A percentile compares a stretch with the other conserved stretches of the same genome.
Conservation (phyloP, 2,888 invertebrate genomes). For the Eristalinus aeneus region DNA sequence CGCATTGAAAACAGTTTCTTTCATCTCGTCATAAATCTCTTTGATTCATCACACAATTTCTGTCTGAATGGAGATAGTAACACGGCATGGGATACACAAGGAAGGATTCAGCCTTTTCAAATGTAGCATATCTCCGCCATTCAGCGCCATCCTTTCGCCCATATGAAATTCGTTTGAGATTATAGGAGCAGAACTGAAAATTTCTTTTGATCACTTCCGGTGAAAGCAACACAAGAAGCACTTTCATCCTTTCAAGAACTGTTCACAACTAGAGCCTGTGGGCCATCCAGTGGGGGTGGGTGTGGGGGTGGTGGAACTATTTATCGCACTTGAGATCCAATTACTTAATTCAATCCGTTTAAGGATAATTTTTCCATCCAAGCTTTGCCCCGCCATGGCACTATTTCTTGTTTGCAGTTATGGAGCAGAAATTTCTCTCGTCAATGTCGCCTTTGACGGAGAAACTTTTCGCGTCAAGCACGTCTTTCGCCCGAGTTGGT, state of each 20-base stretch:
- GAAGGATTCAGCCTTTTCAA: slow-evolving; percentile 13
- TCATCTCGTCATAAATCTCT: slow-evolving; percentile 29
- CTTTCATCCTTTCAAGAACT: slow-evolving; percentile 57
- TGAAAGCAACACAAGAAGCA: slow-evolving; percentile 24
- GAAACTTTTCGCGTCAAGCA: background rate
- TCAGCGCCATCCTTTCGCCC: background rate
- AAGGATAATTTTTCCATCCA: slow-evolving; percentile 40
- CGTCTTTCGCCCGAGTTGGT: background rate
- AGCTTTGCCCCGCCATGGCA: background rate
- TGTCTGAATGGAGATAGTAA: slow-evolving; percentile 13
- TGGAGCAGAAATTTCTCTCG: background rate
- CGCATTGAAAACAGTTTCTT: slow-evolving; percentile 29
- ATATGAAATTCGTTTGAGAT: slow-evolving; percentile 4
- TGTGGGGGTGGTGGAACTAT: slow-evolving; percentile 12
- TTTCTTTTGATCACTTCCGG: slow-evolving; percentile 20
- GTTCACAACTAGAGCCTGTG: slow-evolving; percentile 12
- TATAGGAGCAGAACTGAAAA: background rate
- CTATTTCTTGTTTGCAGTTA: background rate
- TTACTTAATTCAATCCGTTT: slow-evolving; percentile 79
- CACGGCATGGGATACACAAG: background rate
- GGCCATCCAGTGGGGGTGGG: background rate
- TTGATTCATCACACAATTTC: slow-evolving; percentile 26
- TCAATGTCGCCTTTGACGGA: background rate
- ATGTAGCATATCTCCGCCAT: slow-evolving; percentile 13
- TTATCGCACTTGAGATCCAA: slow-evolving; percentile 73